These are phyloP conservation scores for Dunckerocampus dactyliophorus DNA, from an alignment of 2,113 vertebrate genomes.

Conservation along the genomic window DNA sequence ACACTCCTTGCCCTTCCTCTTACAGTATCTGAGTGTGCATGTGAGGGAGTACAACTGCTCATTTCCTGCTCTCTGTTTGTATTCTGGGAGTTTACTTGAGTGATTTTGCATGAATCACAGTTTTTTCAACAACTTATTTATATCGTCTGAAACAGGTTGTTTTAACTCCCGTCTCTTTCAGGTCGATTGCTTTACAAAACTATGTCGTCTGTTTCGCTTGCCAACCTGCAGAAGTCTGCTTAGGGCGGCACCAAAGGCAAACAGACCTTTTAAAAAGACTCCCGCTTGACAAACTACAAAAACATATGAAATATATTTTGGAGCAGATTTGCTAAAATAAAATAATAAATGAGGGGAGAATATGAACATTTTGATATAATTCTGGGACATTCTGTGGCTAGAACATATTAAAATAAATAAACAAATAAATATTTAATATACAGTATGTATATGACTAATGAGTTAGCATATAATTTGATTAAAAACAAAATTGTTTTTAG, in stretches of 20 bases:
- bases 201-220: background rate
- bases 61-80: background rate
- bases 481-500: no score
- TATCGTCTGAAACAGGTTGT: background rate
- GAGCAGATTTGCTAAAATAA: background rate
- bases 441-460: no score
- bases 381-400: no score
- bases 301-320: background rate
- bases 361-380: no score
- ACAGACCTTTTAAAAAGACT: no score
- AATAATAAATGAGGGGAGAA: background rate
- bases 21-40: slow-evolving; percentile 3
- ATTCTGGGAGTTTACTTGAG: background rate
- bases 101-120: background rate
- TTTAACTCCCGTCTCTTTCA: background rate
- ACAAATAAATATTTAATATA: no score
- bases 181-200: background rate
- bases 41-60: background rate
- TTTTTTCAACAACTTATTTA: background rate
- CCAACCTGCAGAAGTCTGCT: background rate
- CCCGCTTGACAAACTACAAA: no score
- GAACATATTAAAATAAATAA: no score
- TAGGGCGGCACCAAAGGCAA: background rate
- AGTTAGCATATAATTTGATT: no score
- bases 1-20: slow-evolving; percentile 7